Base-by-base conservation (phyloP, 2,113 vertebrate species). In the Sinocyclocheilus anshuiensis region DNA sequence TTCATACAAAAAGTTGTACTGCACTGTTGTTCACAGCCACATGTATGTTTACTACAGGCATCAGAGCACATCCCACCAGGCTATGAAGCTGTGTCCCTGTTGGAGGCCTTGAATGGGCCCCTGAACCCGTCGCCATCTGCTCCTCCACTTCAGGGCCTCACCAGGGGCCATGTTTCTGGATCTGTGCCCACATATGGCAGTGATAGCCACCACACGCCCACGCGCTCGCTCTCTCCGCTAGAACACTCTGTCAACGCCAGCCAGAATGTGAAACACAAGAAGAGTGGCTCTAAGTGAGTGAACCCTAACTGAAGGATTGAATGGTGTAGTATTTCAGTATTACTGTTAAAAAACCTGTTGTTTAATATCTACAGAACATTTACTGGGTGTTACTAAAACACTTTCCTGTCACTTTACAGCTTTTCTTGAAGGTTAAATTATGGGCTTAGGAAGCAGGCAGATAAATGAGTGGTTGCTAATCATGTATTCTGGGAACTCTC, bases 51-150 rank as follows among this genome's bases (percentile, higher is more conserved):
- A 82, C 85, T 86, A 16, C 77, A 99, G 98, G 96, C 97, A 29
- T 97, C 97, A 0, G 98, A 99, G 93, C 96, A 98, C 92, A 96
- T 99, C 83, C 98, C 97, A 3, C 95, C 96, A 0, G 98, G 98
- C 0, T 99, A 98, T 0, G 98, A 99, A 91, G 97, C 95, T 6
- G 97, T 99, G 61, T 99, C 98, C 0, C 96, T 99, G 29, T 94
- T 99, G 92, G 98, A 99, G 90, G 98, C 98, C 0, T 93, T 99
- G 90, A 99, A 99, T 0, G 98, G 98, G 22, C 98, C 98, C 0
- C 95, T 99, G 81, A 96, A 91, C 3, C 95, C 96, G 0, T 97
- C 97, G 0, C 96, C 96, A 0, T 94, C 94, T 0, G 88, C 91
- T 1, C 95, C 95, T 65, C 96, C 96, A 0, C 93, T 96, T 33